phyloP scores from a whole-genome alignment of 2,113 vertebrate species.

The Artemisiospiza belli region DNA sequence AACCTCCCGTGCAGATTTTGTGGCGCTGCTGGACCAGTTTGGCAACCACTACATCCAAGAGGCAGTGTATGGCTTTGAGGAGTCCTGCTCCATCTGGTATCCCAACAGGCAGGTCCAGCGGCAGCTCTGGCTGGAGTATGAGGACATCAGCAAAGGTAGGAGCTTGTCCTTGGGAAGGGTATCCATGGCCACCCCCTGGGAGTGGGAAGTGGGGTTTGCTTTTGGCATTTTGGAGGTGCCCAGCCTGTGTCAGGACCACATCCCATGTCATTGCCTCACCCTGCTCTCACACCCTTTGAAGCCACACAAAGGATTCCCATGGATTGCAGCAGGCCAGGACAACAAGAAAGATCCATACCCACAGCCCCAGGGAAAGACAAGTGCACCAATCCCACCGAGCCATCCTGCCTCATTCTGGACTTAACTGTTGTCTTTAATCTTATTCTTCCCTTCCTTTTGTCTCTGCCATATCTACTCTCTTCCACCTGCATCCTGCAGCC shows the following conservation, averaged over 20 bases:
- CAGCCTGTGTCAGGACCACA: rapidly evolving
- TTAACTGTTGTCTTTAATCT: background rate
- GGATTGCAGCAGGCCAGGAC: background rate
- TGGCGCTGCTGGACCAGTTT: slow-evolving; percentile 92
- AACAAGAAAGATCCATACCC: background rate
- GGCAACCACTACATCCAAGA: slow-evolving; percentile 98
- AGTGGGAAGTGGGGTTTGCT: background rate
- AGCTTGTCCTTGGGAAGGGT: background rate
- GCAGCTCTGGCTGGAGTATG: slow-evolving; percentile 97
- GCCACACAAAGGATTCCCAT: rapidly evolving
- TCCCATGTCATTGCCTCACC: background rate
- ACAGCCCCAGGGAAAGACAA: background rate
- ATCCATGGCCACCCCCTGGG: background rate
- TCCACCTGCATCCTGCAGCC: background rate
- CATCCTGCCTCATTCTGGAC: background rate
- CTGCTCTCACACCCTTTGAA: background rate
- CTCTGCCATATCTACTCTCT: background rate
- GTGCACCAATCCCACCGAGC: background rate
- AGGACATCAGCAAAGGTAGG: slow-evolving; percentile 98
- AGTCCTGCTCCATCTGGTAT: slow-evolving; percentile 98
- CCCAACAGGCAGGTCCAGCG: slow-evolving; percentile 96
- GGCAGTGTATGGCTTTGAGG: slow-evolving; percentile 95
- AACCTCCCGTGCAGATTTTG: slow-evolving; percentile 88
- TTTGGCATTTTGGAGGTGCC: background rate
- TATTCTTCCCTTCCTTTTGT: slow-evolving; percentile 8